Conservation (phyloP, 2,888 invertebrate genomes). For the Philopedon plagiatum region DNA sequence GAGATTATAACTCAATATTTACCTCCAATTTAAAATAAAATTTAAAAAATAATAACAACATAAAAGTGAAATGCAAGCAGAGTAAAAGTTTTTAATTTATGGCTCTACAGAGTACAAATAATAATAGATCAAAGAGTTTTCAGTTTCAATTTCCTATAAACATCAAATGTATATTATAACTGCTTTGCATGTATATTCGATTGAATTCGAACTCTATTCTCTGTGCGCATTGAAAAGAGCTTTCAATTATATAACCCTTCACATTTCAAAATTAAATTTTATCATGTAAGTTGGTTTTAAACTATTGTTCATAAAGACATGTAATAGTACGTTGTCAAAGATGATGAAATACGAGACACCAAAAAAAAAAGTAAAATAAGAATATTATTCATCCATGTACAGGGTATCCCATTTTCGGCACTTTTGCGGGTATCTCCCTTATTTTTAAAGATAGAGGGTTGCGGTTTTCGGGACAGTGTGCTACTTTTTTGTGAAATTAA, state of each 20-base stretch:
- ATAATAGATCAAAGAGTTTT: conserved; percentile 29
- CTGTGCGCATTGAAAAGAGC: background rate
- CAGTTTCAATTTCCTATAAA: conserved; percentile 15
- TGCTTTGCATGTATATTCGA: conserved; percentile 24
- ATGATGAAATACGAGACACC: too few relatives aligned
- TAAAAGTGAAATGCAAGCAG: background rate
- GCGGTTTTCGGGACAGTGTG: too few relatives aligned
- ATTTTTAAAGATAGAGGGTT: too few relatives aligned
- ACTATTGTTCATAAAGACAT: background rate
- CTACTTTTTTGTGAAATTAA: too few relatives aligned
- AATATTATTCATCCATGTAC: too few relatives aligned
- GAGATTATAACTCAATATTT: background rate
- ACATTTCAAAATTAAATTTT: conserved; percentile 1
- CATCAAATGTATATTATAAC: conserved; percentile 32
- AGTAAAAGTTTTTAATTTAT: conserved; percentile 31
- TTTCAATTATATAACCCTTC: background rate
- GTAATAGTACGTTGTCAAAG: too few relatives aligned
- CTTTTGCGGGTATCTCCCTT: too few relatives aligned
- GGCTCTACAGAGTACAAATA: conserved; percentile 28
- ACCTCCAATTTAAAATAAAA: background rate
- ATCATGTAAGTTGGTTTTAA: background rate
- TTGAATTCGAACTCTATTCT: conserved; percentile 1
- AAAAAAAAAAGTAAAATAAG: too few relatives aligned
- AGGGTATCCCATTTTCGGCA: too few relatives aligned
- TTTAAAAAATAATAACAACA: too few relatives aligned